Evolutionary conservation across 2,113 vertebrate genomes (phyloP), one percentile per base, ranked within the genome.

Genomic region (Sceloporus undulatus): DNA sequence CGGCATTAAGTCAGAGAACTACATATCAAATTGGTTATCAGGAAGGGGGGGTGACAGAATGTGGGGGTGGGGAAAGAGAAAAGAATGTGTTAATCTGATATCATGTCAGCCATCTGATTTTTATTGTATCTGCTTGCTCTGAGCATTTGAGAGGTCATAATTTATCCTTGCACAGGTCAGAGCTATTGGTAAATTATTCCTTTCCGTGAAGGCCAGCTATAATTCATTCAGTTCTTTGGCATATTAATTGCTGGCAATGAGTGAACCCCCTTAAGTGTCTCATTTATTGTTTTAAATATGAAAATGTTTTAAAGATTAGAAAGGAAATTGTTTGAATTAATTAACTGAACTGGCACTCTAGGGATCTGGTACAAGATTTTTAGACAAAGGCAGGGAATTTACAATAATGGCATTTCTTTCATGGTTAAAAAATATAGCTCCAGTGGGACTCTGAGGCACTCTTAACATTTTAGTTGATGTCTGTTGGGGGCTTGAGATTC

Each of bases 211-310:
- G 90, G 87, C 92, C 91, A 90, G 84, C 82, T 92, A 77, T 95
- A 95, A 96, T 96, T 97, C 95, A 96, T 94, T 92, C 95, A 97
- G 95, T 96, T 96, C 93, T 52, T 52, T 94, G 92, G 90, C 93
- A 97, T 95, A 95, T 96, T 97, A 97, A 97, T 96, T 95, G 92
- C 92, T 94, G 96, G 95, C 93, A 96, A 96, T 23, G 74, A 96
- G 93, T 94, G 91, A 94, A 87, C 88, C 94, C 79, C 94, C 96
- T 95, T 96, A 97, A 97, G 95, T 96, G 91, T 91, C 93, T 92
- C 93, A 96, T 97, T 97, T 96, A 97, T 96, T 97, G 96, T 96
- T 95, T 97, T 96, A 97, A 96, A 97, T 97, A 97, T 95, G 95
- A 97, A 97, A 97, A 97, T 97, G 89, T 97, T 97, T 97, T 93